A percentile compares a stretch with the other conserved stretches of the same genome.
phyloP scores from a whole-genome alignment of 1,140 invertebrate species.

The Bombus terrestris region DNA sequence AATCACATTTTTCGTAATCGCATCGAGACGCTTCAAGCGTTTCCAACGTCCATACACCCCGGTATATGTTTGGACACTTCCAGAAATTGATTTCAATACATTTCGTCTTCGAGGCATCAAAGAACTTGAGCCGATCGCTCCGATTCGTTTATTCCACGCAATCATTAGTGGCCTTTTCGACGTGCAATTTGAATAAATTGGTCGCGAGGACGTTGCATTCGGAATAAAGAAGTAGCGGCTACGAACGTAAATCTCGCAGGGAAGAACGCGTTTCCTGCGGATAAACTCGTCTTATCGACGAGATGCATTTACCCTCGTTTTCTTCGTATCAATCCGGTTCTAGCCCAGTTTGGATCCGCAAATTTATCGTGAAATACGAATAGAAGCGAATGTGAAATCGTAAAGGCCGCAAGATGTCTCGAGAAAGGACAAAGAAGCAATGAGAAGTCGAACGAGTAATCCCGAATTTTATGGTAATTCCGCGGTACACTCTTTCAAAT shows the following conservation, averaged over 20 bases:
- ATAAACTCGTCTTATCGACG: slow-evolving; percentile 7
- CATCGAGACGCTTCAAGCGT: too few species aligned
- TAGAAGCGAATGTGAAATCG: not conserved
- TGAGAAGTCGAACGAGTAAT: not conserved
- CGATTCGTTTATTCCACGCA: not conserved
- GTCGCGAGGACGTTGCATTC: not conserved
- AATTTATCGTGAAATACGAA: not conserved
- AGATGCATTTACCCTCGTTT: not conserved
- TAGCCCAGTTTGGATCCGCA: too few species aligned
- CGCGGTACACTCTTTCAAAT: too few species aligned
- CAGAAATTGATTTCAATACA: too few species aligned
- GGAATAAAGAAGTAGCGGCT: slow-evolving; percentile 18
- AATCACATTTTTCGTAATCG: not conserved
- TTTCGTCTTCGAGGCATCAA: too few species aligned
- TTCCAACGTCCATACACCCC: too few species aligned
- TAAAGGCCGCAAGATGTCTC: not conserved
- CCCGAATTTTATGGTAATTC: not conserved
- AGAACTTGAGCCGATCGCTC: not conserved
- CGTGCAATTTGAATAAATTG: slow-evolving; percentile 16
- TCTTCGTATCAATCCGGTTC: not conserved
- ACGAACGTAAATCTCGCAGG: slow-evolving; percentile 2
- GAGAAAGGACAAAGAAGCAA: too few species aligned
- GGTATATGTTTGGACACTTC: too few species aligned
- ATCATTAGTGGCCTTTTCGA: slow-evolving; percentile 1
- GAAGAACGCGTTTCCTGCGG: not conserved